Percentiles rank a stretch among this genome's conserved stretches.
Conservation (phyloP, 1,140 invertebrate species). For the Venturia canescens region DNA sequence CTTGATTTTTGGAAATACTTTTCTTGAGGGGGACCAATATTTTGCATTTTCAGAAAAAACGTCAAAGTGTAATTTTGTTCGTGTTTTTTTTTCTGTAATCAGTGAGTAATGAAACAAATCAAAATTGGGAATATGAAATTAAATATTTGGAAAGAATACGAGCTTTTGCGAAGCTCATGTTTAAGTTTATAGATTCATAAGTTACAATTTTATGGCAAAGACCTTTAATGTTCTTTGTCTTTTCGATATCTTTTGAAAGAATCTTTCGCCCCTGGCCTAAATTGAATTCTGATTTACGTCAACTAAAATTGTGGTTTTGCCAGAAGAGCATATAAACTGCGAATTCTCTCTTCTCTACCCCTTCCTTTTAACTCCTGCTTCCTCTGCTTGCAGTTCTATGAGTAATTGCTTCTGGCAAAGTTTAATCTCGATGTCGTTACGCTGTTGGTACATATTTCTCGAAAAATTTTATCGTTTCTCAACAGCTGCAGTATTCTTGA, state of each 20-base stretch:
- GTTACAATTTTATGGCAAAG: not conserved
- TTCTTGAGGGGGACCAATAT: too few species aligned
- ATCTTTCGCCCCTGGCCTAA: slow-evolving; percentile 54
- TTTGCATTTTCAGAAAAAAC: too few species aligned
- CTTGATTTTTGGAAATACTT: too few species aligned
- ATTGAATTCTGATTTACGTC: slow-evolving; percentile 65
- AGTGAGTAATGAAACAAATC: too few species aligned
- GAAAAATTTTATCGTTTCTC: too few species aligned
- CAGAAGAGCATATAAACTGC: slow-evolving; percentile 24
- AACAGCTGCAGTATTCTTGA: too few species aligned
- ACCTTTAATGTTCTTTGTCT: not conserved
- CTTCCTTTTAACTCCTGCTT: not conserved
- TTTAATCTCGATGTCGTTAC: slow-evolving; percentile 5
- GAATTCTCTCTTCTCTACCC: not conserved
- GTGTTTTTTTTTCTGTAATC: too few species aligned
- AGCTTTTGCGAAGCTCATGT: not conserved
- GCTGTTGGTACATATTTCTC: not conserved
- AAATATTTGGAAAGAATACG: not conserved
- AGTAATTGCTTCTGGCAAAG: slow-evolving; percentile 10
- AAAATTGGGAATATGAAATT: too few species aligned
- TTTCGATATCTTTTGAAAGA: slow-evolving; percentile 48
- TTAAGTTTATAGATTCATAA: not conserved
- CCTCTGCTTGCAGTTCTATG: not conserved
- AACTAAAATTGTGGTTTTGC: slow-evolving; percentile 42
- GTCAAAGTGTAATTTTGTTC: too few species aligned